Conservation (phyloP, 2,797 vertebrate genomes). For the Protosalanx chinensis region DNA sequence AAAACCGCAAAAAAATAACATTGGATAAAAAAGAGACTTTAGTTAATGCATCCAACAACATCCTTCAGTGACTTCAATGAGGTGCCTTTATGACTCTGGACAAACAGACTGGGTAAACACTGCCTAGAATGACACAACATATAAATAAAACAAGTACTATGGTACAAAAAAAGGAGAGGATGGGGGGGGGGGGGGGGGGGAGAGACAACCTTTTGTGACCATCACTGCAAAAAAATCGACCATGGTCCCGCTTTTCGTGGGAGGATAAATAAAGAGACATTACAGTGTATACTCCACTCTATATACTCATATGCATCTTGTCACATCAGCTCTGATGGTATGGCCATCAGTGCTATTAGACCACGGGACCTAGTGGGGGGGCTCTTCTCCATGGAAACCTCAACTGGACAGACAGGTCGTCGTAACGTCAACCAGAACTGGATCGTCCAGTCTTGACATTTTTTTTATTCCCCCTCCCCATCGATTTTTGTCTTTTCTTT, state of each 20-base stretch:
- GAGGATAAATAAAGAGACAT: slow-evolving; percentile 13
- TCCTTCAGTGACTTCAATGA: slow-evolving; percentile 55
- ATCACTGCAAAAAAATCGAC: slow-evolving; percentile 47
- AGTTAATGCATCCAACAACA: slow-evolving; percentile 65
- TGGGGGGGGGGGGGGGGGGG: slow-evolving; percentile 3
- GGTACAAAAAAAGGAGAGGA: slow-evolving; percentile 61
- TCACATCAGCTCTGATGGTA: slow-evolving; percentile 16
- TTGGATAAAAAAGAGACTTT: slow-evolving; percentile 54
- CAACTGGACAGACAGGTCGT: slow-evolving; percentile 28
- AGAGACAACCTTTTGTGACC: slow-evolving; percentile 59
- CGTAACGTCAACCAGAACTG: slow-evolving; percentile 12
- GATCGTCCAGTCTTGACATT: slow-evolving; percentile 32
- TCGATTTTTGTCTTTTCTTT: slow-evolving; percentile 4
- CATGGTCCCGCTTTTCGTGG: slow-evolving; percentile 34
- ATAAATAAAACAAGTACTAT: slow-evolving; percentile 68
- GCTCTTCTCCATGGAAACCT: slow-evolving; percentile 54
- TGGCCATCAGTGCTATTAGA: slow-evolving; percentile 15
- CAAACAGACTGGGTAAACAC: slow-evolving; percentile 57
- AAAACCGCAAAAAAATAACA: slow-evolving; percentile 44
- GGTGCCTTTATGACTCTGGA: slow-evolving; percentile 55
- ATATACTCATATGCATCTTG: slow-evolving; percentile 37
- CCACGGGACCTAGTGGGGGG: slow-evolving; percentile 10
- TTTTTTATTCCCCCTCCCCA: not conserved
- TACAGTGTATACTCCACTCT: slow-evolving; percentile 49
- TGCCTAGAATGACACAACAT: slow-evolving; percentile 59